Base-by-base conservation (phyloP, 1,140 invertebrate species). In the Ceratoteleas bidentatus region DNA sequence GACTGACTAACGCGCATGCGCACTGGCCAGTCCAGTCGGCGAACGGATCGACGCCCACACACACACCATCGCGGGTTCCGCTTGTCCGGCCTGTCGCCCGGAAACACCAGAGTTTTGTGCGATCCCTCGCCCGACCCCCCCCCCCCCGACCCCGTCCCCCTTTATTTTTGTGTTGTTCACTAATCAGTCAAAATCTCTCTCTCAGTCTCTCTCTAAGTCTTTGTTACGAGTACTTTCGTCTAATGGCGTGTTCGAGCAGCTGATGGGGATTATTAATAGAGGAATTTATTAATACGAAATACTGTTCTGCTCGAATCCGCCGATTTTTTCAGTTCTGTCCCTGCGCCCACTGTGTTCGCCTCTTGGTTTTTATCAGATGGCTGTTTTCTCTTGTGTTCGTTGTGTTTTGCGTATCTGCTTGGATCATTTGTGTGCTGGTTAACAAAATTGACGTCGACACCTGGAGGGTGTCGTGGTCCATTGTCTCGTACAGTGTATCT, bases 321-420 rank as follows among this genome's bases (percentile, higher is more conserved):
- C 13, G 0, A 3, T 49, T 49, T 14, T 13, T 49, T 49, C 47
- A 34, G n/a, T 57, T 53, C 49, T 70, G 52, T 24, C 62, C 69
- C 45, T 38, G 50, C 50, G 38, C 78, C 70, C 78, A 75, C 72
- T 83, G 78, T 84, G 82, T 84, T 84, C 76, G 85, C 85, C 85
- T 86, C 85, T 84, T 85, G 85, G 85, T 84, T 84, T 84, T 85
- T 69, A 61, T 13, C 43, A 62, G 58, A 62, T 45, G 61, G 53
- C 62, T 60, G 24, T 50, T 60, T 52, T 50, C n/a, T 49, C 15
- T 5, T 69, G 49, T 68, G 6, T 36, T 40, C 15, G 49, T 50
- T 50, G 4, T n/a, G 33, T n/a, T 32, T 47, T 45, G 11, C 15
- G 24, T 53, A 32, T 32, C 2, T 16, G n/a, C 7, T 5, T 32